phyloP scores from a whole-genome alignment of 2,888 invertebrate genomes.

The Lycia hirtaria region DNA sequence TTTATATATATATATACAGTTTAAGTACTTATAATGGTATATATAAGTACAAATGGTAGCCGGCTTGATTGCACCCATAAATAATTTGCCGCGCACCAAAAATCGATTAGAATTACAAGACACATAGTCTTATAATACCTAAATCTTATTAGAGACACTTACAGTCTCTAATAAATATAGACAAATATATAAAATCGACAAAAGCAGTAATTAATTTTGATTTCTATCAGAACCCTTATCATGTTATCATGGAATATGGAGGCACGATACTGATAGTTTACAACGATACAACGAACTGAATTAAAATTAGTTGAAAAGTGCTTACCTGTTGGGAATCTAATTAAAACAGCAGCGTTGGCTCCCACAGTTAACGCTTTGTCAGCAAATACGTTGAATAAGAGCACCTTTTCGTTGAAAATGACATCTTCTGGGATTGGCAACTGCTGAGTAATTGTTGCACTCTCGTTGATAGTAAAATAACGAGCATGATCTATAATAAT shows the following conservation, averaged over 20 bases:
- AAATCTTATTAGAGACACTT: too few species aligned
- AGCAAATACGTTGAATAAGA: constrained; percentile 65
- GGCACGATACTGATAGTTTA: too few species aligned
- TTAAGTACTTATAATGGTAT: too few species aligned
- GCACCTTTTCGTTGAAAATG: constrained; percentile 62
- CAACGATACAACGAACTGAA: background rate
- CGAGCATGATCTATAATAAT: constrained; percentile 58
- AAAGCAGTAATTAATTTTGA: too few species aligned
- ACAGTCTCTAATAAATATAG: too few species aligned
- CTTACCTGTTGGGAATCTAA: constrained; percentile 59
- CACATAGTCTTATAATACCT: too few species aligned
- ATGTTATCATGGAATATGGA: background rate
- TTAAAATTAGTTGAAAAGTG: constrained; percentile 11
- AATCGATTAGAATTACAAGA: too few species aligned
- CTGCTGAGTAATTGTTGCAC: constrained; percentile 46
- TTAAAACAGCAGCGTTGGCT: constrained; percentile 57
- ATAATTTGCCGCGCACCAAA: too few species aligned
- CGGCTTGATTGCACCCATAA: too few species aligned
- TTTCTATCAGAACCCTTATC: background rate
- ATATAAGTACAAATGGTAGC: too few species aligned
- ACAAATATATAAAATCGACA: too few species aligned
- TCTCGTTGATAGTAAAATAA: constrained; percentile 55
- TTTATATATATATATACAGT: too few species aligned
- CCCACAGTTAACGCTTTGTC: constrained; percentile 61
- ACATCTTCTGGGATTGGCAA: constrained; percentile 61